Evolutionary conservation across 2,797 vertebrate species (phyloP), one percentile per base, ranked within the genome.

Genomic region (Pyrocephalus nanus): DNA sequence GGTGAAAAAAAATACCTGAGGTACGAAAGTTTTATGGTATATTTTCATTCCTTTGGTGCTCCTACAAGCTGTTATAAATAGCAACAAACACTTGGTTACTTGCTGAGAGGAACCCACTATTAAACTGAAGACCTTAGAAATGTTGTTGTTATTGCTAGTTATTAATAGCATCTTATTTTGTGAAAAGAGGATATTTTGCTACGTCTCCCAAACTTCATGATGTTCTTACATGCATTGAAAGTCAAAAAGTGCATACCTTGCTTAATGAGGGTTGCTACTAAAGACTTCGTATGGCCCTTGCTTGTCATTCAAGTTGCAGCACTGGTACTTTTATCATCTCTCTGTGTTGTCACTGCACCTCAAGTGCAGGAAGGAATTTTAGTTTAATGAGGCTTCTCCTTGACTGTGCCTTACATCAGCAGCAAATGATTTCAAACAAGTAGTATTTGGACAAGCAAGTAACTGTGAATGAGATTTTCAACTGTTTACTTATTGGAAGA

Each of bases 391-490:
- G 34, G 66, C 74, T 92, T 93, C 72, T 88, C 66, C 42, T 95
- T 94, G 70, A 71, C 67, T 74, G 15, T 83, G 20, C 64, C 73
- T 88, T 88, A 90, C 30, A 80, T 51, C n/a, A 93, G 30, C 57
- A 90, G 61, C 88, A 87, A 81, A 76, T 42, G 1, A 86, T 94
- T 95, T 92, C 45, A 72, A 89, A 77, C 38, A 88, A 91, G 55
- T 53, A 60, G 57, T 73, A 85, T 95, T 95, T 92, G 82, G 47
- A 61, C 65, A 84, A 92, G 72, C 42, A 58, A 73, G 75, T 94
- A 90, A 85, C 69, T 90, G 58, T 69, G 83, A 95, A 86, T 95
- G 64, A 94, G 50, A 92, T 69, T 95, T 94, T 92, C 54, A 90
- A 66, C 73, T 95, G 87, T 72, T 76, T 86, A 64, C 78, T 83